Percentiles rank a stretch among this genome's conserved stretches.
phyloP scores from a whole-genome alignment of 2,888 invertebrate genomes.

The Hypercompe scribonia region DNA sequence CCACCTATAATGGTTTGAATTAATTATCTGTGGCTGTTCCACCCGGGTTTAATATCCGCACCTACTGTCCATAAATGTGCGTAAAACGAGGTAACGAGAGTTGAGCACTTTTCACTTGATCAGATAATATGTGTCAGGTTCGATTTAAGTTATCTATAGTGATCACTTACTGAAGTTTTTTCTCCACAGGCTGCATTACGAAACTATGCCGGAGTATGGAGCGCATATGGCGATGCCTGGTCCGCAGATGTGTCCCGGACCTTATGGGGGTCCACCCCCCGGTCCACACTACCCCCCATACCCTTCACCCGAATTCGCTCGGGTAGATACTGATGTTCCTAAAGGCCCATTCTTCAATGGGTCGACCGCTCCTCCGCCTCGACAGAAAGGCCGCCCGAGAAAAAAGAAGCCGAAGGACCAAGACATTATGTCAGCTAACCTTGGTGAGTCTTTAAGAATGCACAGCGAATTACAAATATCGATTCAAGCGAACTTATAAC shows the following conservation, averaged over 20 bases:
- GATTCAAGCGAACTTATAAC: slow-evolving; percentile 47
- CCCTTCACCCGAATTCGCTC: slow-evolving; percentile 87
- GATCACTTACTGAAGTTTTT: slow-evolving; percentile 19
- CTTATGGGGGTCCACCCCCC: slow-evolving; percentile 80
- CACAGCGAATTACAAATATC: slow-evolving; percentile 47
- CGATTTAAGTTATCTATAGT: neutral
- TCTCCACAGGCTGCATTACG: slow-evolving; percentile 79
- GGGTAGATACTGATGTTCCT: slow-evolving; percentile 80
- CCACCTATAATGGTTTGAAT: neutral
- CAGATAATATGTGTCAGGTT: neutral
- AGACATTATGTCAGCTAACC: slow-evolving; percentile 93
- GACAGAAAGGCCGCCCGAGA: slow-evolving; percentile 96
- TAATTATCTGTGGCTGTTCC: neutral
- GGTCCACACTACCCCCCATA: slow-evolving; percentile 84
- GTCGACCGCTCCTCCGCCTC: slow-evolving; percentile 87
- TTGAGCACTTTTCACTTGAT: neutral
- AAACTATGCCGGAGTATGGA: slow-evolving; percentile 86
- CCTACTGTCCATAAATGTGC: neutral
- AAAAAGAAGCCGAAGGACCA: slow-evolving; percentile 97
- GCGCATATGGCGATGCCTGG: slow-evolving; percentile 86
- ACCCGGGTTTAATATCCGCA: neutral
- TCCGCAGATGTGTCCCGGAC: slow-evolving; percentile 86
- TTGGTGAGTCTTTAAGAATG: slow-evolving; percentile 88
- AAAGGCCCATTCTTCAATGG: slow-evolving; percentile 88
- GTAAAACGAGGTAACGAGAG: neutral